Evolutionary conservation across 2,797 vertebrate genomes (phyloP), one percentile per base, ranked within the genome.

Genomic region (Trachurus trachurus): DNA sequence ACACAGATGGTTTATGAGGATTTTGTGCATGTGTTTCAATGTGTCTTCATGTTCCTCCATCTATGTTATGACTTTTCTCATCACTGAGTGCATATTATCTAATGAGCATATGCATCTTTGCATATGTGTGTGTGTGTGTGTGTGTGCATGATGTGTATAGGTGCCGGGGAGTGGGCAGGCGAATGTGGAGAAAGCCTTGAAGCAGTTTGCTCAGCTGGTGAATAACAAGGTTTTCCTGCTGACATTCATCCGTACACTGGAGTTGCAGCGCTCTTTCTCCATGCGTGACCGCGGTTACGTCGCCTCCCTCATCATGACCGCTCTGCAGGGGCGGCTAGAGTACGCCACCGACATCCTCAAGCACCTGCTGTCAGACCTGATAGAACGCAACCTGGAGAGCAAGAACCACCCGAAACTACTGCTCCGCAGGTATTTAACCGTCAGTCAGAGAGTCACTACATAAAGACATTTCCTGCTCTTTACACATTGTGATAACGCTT

Each of bases 361-460:
- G 73, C 97, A 99, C 86, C 95, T 99, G 70, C 96, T 99, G 9
- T 97, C 97, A 0, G 98, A 99, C 90, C 96, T 99, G 39, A 99
- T 99, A 6, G 96, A 97, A 40, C 97, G 97, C 89, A 99, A 99
- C 92, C 92, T 99, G 91, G 98, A 99, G 85, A 99, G 97, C 93
- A 99, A 98, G 94, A 99, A 99, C 93, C 98, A 99, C 83, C 98
- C 98, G 70, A 99, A 99, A 68, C 96, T 99, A 26, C 96, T 99
- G 1, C 95, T 99, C 61, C 96, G 98, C 89, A 97, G 98, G 97
- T 99, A 87, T 13, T 13, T n/a, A 16, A 10, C 17, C 17, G 64
- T n/a, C 0, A 16, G 60, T 53, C 4, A 49, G 17, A 44, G 15
- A 12, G 26, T 13, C 8, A 16, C 60, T 45, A 22, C 40, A 42